Percentiles rank a stretch among this genome's conserved stretches.
These are phyloP conservation scores for Neotoxoptera formosana DNA, from an alignment of 1,140 invertebrate genomes.

Conservation along the genomic window DNA sequence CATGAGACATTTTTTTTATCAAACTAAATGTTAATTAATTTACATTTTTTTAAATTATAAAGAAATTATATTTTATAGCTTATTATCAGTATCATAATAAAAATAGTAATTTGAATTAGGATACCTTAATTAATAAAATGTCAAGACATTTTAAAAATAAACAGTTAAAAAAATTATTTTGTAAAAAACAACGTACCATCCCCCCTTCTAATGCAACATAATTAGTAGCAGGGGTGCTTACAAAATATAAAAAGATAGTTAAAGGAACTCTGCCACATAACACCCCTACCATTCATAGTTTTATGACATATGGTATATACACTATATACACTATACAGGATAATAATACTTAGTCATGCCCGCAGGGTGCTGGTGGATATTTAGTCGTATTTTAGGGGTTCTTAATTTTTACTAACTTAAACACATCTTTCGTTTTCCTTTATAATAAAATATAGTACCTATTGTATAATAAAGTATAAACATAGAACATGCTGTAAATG, in stretches of 20 bases:
- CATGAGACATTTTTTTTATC: no score
- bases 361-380: neutral
- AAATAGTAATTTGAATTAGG: neutral
- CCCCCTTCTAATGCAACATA: neutral
- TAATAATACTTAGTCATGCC: neutral
- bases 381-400: neutral
- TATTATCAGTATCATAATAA: neutral
- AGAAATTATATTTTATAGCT: neutral
- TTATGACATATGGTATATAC: neutral
- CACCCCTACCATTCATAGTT: neutral
- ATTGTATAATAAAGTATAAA: neutral
- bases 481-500: neutral
- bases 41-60: no score
- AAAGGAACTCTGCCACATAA: neutral
- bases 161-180: neutral
- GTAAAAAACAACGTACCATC: neutral
- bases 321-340: no score
- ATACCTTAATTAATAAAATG: neutral
- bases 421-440: neutral
- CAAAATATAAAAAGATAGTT: neutral
- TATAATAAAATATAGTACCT: neutral
- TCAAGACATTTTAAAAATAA: no score
- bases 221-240: neutral
- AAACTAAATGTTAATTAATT: no score
- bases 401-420: neutral